Base-by-base conservation (phyloP, 2,888 invertebrate species). In the Chrysina gloriosa region DNA sequence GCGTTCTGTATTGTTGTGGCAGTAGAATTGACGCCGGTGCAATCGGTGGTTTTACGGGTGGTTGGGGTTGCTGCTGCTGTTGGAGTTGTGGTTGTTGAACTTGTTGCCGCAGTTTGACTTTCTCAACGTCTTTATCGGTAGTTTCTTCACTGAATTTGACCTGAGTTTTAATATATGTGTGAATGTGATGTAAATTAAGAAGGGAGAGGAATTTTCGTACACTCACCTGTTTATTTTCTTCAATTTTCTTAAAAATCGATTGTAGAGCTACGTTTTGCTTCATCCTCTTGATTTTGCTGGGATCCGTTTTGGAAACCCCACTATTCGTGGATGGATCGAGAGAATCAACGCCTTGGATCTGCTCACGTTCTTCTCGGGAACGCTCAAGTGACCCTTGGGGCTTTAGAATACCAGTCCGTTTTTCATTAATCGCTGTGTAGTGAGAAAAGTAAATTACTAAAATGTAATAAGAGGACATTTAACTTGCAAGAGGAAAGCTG, bases 201-300 rank as follows among this genome's bases (percentile, higher is more conserved):
- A n/a, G n/a, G n/a, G n/a, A n/a, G n/a, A n/a, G n/a, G n/a, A n/a
- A n/a, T n/a, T n/a, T n/a, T n/a, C n/a, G n/a, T n/a, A n/a, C n/a
- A 19, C 34, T 45, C 65, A 88, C 89, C 85, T 90, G 90, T 79
- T 91, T 90, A 76, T 89, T 90, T 72, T 89, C 90, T 78, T 90
- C 91, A 73, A 90, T 89, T 70, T 90, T 90, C 71, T 90, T 85
- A 85, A 90, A 88, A 77, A 92, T 90, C 70, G 91, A 90, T 67
- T 91, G 91, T 86, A 94, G 89, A 0, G 93, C 94, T 48, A 93
- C 91, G 81, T 94, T 94, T 77, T 93, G 92, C 69, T 92, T 85
- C 1, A 86, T 84, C 70, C 88, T 85, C 71, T 84, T 83, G 63
- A 75, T 72, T 75, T 80, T 83, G 2, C 70, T 68, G 34, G 76